Evolutionary conservation across 2,113 vertebrate genomes (phyloP).

Genomic region (Eleginops maclovinus): DNA sequence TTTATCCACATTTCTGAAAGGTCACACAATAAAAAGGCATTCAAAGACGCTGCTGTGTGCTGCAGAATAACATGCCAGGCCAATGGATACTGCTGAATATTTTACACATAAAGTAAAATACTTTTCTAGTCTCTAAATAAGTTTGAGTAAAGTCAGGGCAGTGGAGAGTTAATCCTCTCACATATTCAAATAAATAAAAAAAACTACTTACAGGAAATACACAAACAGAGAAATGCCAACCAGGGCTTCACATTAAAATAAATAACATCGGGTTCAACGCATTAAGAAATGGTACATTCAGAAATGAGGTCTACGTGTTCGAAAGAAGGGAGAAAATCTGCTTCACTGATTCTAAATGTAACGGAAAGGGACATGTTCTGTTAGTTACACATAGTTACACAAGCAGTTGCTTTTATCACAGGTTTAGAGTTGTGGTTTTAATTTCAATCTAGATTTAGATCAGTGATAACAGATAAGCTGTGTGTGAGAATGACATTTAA

Average conservation of each 20-base stretch:
- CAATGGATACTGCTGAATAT: conserved; percentile 39
- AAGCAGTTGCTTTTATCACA: background rate
- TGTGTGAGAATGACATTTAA: conserved; percentile 7
- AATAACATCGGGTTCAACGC: conserved; percentile 74
- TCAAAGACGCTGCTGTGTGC: conserved; percentile 34
- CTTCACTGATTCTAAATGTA: conserved; percentile 3
- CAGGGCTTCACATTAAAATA: conserved; percentile 83
- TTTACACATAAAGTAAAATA: conserved; percentile 62
- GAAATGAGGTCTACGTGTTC: conserved; percentile 71
- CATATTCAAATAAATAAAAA: conserved; percentile 74
- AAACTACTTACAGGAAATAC: conserved; percentile 59
- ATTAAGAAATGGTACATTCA: conserved; percentile 73
- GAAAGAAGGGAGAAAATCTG: conserved; percentile 18
- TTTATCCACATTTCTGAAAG: conserved; percentile 30
- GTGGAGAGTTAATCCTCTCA: conserved; percentile 26
- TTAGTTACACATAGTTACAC: conserved; percentile 6
- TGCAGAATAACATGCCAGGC: conserved; percentile 55
- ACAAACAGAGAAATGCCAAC: conserved; percentile 69
- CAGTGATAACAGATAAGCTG: background rate
- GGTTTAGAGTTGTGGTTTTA: conserved; percentile 18
- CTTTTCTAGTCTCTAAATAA: conserved; percentile 56
- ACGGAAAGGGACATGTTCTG: conserved; percentile 52
- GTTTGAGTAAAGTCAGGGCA: conserved; percentile 48
- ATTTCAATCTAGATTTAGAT: too few species aligned
- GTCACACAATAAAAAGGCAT: conserved; percentile 33